Percentiles rank a stretch among this genome's conserved stretches.
Conservation (phyloP, 2,113 vertebrate species). For the Anoura caudifer region DNA sequence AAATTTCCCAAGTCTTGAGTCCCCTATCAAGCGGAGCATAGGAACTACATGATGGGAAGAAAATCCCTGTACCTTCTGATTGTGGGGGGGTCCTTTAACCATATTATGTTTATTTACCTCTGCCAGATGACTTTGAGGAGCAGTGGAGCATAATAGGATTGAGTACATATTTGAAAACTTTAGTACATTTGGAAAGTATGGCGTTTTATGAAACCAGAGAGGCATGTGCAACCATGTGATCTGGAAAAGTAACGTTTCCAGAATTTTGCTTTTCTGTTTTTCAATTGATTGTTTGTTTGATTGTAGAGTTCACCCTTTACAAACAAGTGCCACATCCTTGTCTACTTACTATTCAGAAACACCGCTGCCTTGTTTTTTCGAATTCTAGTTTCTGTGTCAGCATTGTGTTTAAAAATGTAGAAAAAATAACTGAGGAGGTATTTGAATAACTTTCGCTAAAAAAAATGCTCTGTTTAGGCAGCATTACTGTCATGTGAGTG, state of each 20-base stretch:
- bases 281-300: neutral
- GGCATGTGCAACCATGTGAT: neutral
- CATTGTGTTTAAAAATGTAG: neutral
- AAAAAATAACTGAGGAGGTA: neutral
- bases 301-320: neutral
- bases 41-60: slow-evolving; percentile 79
- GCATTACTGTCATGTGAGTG: neutral
- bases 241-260: neutral
- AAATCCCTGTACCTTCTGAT: slow-evolving; percentile 79
- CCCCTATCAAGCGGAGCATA: too few relatives aligned
- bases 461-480: neutral
- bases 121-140: slow-evolving; percentile 84
- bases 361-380: neutral
- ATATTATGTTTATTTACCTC: slow-evolving; percentile 86
- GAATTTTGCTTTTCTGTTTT: neutral
- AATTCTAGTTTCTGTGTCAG: neutral
- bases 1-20: too few relatives aligned
- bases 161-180: slow-evolving; percentile 69
- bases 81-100: slow-evolving; percentile 78
- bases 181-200: slow-evolving; percentile 84
- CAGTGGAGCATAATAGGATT: slow-evolving; percentile 86
- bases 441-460: neutral
- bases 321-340: neutral
- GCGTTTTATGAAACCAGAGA: neutral
- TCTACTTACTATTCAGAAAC: neutral